Evolutionary conservation across 2,888 invertebrate species (phyloP).

Genomic region (Dryobota labecula): DNA sequence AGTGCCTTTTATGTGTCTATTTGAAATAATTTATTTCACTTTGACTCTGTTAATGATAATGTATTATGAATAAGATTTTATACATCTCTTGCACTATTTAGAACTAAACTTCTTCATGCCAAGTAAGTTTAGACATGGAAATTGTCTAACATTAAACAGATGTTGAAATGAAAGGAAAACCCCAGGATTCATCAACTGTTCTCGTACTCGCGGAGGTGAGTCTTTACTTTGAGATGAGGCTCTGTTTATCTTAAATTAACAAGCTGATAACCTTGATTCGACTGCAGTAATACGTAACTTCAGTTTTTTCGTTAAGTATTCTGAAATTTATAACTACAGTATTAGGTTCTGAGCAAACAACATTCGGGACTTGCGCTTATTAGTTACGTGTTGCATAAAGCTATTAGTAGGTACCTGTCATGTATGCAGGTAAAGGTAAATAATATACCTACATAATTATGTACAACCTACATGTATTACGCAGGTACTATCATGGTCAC

Average conservation of each 20-base stretch:
- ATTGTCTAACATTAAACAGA: background rate
- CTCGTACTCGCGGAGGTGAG: background rate
- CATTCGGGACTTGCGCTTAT: background rate
- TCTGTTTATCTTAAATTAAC: background rate
- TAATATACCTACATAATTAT: background rate
- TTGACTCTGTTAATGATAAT: no score
- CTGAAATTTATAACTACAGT: background rate
- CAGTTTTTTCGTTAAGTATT: background rate
- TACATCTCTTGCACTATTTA: no score
- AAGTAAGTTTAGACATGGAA: background rate
- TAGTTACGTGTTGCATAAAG: background rate
- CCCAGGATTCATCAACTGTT: background rate
- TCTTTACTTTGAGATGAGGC: background rate
- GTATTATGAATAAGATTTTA: no score
- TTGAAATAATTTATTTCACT: no score
- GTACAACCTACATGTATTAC: no score
- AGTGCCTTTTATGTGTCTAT: no score
- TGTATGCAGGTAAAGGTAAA: slow-evolving; percentile 3
- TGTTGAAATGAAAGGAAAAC: background rate
- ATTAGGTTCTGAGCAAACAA: background rate
- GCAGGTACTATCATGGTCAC: no score
- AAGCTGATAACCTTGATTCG: no score
- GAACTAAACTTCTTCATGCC: background rate
- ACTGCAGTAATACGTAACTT: no score
- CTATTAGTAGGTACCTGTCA: no score